These are phyloP conservation scores for Maccullochella peelii DNA, from an alignment of 2,113 vertebrate species.

Conservation along the genomic window DNA sequence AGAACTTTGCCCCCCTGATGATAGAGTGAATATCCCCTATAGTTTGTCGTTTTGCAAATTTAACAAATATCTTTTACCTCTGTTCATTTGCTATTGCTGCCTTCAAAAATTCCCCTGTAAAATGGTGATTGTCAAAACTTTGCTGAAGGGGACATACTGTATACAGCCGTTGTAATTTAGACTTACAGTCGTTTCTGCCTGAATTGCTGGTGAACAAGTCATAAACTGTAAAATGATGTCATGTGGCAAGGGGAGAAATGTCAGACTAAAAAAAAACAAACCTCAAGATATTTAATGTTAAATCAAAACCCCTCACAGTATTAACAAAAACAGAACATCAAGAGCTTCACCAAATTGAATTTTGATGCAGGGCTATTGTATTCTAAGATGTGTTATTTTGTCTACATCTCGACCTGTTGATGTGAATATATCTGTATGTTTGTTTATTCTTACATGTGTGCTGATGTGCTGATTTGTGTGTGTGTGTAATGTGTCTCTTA, in stretches of 20 bases:
- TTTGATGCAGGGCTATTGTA: background rate
- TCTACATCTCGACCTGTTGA: background rate
- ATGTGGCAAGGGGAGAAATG: background rate
- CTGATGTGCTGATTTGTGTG: constrained; percentile 3
- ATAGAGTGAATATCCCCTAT: background rate
- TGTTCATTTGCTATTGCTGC: background rate
- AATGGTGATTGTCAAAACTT: background rate
- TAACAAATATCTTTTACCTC: background rate
- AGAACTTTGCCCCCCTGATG: background rate
- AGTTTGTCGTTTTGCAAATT: background rate
- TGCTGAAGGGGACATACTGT: background rate
- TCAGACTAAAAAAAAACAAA: background rate
- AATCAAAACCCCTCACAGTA: background rate
- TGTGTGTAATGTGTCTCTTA: background rate
- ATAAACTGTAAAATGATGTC: background rate
- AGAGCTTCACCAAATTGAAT: background rate
- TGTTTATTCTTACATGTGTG: background rate
- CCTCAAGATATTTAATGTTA: background rate
- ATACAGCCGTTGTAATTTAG: background rate
- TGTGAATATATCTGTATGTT: background rate
- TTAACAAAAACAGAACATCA: background rate
- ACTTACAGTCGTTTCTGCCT: background rate
- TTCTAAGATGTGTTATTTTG: background rate
- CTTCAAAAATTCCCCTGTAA: background rate
- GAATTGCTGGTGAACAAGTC: background rate